A percentile compares a stretch with the other conserved stretches of the same genome.
Evolutionary conservation across 2,888 invertebrate species (phyloP).

Genomic region (Parochlus steinenii): DNA sequence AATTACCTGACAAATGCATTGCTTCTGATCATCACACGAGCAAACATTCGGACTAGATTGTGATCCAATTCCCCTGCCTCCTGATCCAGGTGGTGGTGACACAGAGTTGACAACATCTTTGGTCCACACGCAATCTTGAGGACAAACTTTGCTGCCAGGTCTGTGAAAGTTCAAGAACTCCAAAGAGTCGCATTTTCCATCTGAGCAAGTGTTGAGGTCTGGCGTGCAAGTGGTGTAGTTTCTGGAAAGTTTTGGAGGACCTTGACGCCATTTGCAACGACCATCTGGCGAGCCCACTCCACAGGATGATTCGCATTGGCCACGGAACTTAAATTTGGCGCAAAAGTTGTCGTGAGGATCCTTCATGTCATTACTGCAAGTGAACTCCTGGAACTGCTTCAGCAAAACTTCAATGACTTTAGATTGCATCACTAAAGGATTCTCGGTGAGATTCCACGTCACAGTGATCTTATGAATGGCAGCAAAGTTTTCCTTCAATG

Average conservation of each 20-base stretch:
- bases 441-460: no score
- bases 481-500: conserved; percentile 28
- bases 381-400: conserved; percentile 21
- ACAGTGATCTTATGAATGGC: no score
- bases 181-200: conserved; percentile 50
- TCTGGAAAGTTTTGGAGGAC: conserved; percentile 26
- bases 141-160: conserved; percentile 41
- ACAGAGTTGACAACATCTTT: conserved; percentile 21
- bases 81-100: conserved; percentile 20
- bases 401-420: no score
- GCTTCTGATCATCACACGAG: conserved; percentile 26
- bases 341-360: conserved; percentile 19
- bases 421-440: no score
- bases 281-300: conserved; percentile 36
- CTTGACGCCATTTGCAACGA: conserved; percentile 37
- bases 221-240: conserved; percentile 51
- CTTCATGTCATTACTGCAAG: conserved; percentile 20
- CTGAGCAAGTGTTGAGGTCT: conserved; percentile 44
- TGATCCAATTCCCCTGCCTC: conserved; percentile 23
- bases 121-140: conserved; percentile 50
- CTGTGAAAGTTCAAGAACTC: no score
- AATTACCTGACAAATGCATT: conserved; percentile 27
- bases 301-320: conserved; percentile 35
- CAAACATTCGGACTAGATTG: conserved; percentile 24
- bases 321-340: conserved; percentile 35